Percentiles rank a stretch among this genome's conserved stretches.
phyloP scores from a whole-genome alignment of 2,888 invertebrate species.

The Timema podura region DNA sequence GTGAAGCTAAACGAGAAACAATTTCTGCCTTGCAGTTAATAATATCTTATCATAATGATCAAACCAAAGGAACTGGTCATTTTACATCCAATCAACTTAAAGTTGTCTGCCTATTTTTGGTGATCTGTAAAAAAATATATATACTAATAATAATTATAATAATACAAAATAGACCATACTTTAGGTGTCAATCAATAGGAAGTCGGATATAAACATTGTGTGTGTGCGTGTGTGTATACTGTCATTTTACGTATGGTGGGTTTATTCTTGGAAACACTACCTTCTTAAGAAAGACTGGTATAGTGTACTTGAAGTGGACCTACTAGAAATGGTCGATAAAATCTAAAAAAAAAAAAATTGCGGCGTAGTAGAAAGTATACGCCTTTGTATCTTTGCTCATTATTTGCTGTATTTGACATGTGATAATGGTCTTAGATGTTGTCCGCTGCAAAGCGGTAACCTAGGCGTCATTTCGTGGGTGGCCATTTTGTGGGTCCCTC shows the following conservation, averaged over 20 bases:
- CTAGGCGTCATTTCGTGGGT: slow-evolving; percentile 2
- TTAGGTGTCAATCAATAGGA: slow-evolving; percentile 26
- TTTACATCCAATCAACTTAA: too few species aligned
- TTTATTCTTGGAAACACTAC: slow-evolving; percentile 25
- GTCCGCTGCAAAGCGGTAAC: background rate
- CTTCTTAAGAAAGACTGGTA: slow-evolving; percentile 29
- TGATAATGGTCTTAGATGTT: slow-evolving; percentile 17
- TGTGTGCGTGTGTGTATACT: slow-evolving; percentile 3
- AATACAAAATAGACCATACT: slow-evolving; percentile 26
- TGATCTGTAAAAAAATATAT: too few species aligned
- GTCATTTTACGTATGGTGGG: slow-evolving; percentile 17
- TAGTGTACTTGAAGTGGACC: slow-evolving; percentile 25
- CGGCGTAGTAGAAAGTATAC: slow-evolving; percentile 19
- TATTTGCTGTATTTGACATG: slow-evolving; percentile 24
- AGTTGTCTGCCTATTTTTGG: slow-evolving; percentile 15
- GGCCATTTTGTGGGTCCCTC: too few species aligned
- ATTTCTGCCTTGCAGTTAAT: slow-evolving; percentile 23
- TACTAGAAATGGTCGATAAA: slow-evolving; percentile 23
- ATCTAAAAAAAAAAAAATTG: slow-evolving; percentile 17
- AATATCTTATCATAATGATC: too few species aligned
- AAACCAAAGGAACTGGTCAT: too few species aligned
- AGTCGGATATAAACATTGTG: slow-evolving; percentile 22
- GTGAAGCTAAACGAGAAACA: slow-evolving; percentile 26
- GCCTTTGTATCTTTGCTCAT: slow-evolving; percentile 28
- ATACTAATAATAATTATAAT: slow-evolving; percentile 15